Conservation (phyloP, 2,888 invertebrate species). For the Julus scandinavius region DNA sequence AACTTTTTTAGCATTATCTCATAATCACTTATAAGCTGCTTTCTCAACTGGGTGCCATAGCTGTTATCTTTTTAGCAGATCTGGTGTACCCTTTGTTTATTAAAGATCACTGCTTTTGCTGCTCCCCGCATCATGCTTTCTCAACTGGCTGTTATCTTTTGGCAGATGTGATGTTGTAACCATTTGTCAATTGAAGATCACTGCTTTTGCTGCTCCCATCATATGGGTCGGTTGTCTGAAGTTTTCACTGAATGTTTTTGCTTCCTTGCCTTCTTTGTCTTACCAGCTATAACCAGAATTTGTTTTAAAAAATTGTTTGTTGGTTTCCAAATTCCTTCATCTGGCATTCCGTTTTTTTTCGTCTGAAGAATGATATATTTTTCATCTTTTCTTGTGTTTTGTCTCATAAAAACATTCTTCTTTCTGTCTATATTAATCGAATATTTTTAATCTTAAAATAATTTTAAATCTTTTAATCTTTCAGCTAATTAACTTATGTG, state of each 20-base stretch:
- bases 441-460: no score
- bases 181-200: no score
- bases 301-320: no score
- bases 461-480: no score
- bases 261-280: background rate
- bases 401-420: background rate
- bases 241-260: background rate
- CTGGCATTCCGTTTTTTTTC: no score
- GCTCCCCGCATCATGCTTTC: background rate
- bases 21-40: background rate
- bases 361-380: background rate
- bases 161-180: background rate
- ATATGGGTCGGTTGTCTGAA: background rate
- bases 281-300: no score
- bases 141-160: background rate
- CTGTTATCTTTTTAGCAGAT: background rate
- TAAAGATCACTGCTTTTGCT: background rate
- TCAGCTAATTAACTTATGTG: no score
- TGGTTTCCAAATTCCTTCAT: no score
- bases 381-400: no score
- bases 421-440: background rate
- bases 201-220: background rate
- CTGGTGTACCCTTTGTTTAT: no score
- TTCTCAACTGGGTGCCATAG: background rate
- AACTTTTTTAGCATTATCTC: background rate